Evolutionary conservation across 2,797 vertebrate genomes (phyloP).

Genomic region (Buphagus erythrorhynchus): DNA sequence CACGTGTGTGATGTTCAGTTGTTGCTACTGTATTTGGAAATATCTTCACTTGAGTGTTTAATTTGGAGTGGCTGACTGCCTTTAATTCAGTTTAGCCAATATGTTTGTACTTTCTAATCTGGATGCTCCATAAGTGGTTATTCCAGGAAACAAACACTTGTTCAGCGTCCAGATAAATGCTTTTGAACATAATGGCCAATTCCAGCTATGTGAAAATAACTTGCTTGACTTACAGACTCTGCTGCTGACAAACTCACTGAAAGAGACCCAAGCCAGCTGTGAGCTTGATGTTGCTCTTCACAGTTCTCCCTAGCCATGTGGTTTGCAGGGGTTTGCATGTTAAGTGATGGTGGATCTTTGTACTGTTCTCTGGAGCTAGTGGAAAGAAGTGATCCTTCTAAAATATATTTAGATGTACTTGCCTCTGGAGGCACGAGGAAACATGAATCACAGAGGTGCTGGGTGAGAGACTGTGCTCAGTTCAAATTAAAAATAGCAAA

Average conservation of each 20-base stretch:
- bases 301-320: neutral
- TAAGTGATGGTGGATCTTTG: neutral
- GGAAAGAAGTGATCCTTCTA: neutral
- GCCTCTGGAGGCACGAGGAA: neutral
- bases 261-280: neutral
- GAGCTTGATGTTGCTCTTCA: neutral
- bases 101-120: conserved; percentile 30
- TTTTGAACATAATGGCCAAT: neutral
- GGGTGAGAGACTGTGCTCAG: neutral
- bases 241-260: neutral
- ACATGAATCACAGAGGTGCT: neutral
- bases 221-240: neutral
- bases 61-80: conserved; percentile 16
- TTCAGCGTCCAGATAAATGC: neutral
- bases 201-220: neutral
- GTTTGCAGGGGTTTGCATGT: neutral
- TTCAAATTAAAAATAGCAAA: conserved; percentile 15
- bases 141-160: conserved; percentile 3
- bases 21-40: conserved; percentile 15
- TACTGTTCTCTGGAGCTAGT: fast-evolving
- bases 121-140: neutral
- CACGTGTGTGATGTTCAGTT: neutral
- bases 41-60: conserved; percentile 20
- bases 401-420: neutral
- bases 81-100: conserved; percentile 35